Evolutionary conservation across 2,797 vertebrate species (phyloP), one percentile per base, ranked within the genome.

Genomic region (Triplophysa yarkandensis): DNA sequence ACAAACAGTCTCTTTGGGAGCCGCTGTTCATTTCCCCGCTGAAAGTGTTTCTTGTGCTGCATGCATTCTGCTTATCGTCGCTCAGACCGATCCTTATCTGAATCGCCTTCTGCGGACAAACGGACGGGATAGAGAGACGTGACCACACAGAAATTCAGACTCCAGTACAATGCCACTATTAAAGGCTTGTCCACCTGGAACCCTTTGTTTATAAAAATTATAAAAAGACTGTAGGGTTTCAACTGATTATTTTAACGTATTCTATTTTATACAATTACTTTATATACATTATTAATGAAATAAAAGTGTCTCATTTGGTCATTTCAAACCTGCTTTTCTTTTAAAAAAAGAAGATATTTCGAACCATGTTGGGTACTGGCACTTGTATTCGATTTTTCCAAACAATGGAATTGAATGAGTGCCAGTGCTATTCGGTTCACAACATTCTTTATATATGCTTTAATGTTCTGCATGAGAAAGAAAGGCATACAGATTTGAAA

Each of bases 21-120:
- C 68, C 62, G 68, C 69, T 69, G 71, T 76, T 83, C 73, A 83
- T 63, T 76, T 75, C 72, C 48, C 68, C 10, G 2, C 41, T 60
- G 67, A 21, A 75, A 67, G 52, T 71, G 44, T 65, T 74, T 79
- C 71, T 44, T 11, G 70, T 39, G 74, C 48, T 44, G 30, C 52
- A 14, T 16, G 34, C 50, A n/a, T 58, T 71, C 69, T 58, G 69
- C 65, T 80, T 83, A 80, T 78, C 73, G 60, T 34, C 67, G 30
- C 64, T 77, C 76, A 71, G 81, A 14, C 65, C 43, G 71, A 68
- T 70, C 78, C 78, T 80, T 78, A 83, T 83, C 81, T 17, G 52
- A 48, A 60, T 60, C 54, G 28, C 25, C 57, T 74, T 34, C 73
- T 70, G 76, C 34, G 54, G 72, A 67, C 43, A 75, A 39, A 28